A percentile compares a stretch with the other conserved stretches of the same genome.
Conservation (phyloP, 23 tunicate genomes). For the Corella eumyota region DNA sequence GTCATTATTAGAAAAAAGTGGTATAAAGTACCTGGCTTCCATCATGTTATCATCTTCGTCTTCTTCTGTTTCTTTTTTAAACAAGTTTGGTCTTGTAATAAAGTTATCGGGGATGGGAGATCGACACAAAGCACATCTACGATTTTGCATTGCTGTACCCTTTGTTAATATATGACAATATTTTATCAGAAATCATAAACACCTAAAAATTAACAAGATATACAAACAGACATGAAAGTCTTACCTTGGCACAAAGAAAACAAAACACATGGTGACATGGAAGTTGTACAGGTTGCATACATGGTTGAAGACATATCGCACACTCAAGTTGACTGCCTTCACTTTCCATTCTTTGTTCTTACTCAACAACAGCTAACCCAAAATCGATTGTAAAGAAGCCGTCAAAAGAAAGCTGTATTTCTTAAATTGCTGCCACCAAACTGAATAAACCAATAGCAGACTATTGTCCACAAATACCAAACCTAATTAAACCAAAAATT, state of each 20-base stretch:
- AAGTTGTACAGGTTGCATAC: slow-evolving; percentile 60
- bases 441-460: too few relatives aligned
- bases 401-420: too few relatives aligned
- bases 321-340: slow-evolving; percentile 54
- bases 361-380: too few relatives aligned
- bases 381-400: too few relatives aligned
- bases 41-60: too few relatives aligned
- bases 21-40: too few relatives aligned
- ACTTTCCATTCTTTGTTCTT: too few relatives aligned
- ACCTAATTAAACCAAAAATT: too few relatives aligned
- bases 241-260: slow-evolving; percentile 81
- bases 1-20: too few relatives aligned
- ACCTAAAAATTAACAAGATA: not conserved
- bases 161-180: slow-evolving; percentile 2
- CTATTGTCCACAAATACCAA: too few relatives aligned
- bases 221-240: slow-evolving; percentile 1
- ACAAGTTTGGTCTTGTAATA: slow-evolving; percentile 40
- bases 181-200: not conserved
- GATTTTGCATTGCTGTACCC: slow-evolving; percentile 75
- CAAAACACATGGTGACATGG: slow-evolving; percentile 87
- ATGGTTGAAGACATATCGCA: slow-evolving; percentile 74
- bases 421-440: too few relatives aligned
- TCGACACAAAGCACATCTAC: slow-evolving; percentile 69
- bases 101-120: slow-evolving; percentile 49
- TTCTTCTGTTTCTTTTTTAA: slow-evolving; percentile 37